Evolutionary conservation across 1,140 invertebrate species (phyloP).

Genomic region (Penaeus indicus): DNA sequence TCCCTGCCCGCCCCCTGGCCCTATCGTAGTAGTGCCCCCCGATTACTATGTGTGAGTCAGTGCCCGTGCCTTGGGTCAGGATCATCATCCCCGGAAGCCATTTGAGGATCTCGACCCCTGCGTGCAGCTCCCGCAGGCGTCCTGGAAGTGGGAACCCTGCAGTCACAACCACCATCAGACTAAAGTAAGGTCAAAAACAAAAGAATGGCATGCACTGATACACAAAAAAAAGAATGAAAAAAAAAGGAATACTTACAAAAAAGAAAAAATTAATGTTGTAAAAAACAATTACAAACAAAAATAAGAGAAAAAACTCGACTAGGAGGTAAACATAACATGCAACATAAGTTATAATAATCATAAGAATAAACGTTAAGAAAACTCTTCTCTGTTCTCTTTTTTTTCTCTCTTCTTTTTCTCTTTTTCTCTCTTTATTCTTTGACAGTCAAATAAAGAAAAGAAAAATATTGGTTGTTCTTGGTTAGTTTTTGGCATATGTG

Average conservation of each 20-base stretch:
- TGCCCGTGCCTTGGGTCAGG: conserved; percentile 53
- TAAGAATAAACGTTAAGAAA: conserved; percentile 36
- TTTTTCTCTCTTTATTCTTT: too few relatives aligned
- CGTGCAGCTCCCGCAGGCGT: conserved; percentile 52
- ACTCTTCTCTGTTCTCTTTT: too few relatives aligned
- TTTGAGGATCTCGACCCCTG: conserved; percentile 52
- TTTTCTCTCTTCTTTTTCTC: too few relatives aligned
- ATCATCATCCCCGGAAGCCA: conserved; percentile 58
- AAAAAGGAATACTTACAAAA: neutral
- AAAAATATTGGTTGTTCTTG: too few relatives aligned
- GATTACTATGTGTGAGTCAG: conserved; percentile 31
- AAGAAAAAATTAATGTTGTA: neutral
- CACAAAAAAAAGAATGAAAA: conserved; percentile 3
- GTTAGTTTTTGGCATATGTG: too few relatives aligned
- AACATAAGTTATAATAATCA: conserved; percentile 43
- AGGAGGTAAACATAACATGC: conserved; percentile 25
- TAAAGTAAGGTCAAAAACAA: conserved; percentile 2
- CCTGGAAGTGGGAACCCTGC: conserved; percentile 52
- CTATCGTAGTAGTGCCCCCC: neutral
- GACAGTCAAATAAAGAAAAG: too few relatives aligned
- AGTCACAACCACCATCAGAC: conserved; percentile 49
- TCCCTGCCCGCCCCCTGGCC: conserved; percentile 4
- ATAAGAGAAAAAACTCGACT: neutral
- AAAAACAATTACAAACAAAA: neutral
- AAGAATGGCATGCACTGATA: conserved; percentile 44